phyloP scores from a whole-genome alignment of 2,797 vertebrate species.

The Xyrichtys novacula region DNA sequence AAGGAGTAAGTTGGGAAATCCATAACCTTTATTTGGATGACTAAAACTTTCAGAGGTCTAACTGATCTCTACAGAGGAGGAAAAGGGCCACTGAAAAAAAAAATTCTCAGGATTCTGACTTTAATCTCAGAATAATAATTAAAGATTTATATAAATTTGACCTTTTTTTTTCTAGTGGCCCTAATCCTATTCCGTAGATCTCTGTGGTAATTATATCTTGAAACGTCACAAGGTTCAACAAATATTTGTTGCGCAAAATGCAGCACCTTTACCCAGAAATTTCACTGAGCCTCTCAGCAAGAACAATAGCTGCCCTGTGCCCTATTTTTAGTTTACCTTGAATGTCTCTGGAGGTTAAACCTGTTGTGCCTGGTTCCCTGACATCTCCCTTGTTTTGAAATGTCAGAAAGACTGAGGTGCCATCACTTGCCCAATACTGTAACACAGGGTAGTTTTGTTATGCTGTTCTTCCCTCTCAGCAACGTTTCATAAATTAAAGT shows the following conservation, averaged over 20 bases:
- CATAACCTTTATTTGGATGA: no score
- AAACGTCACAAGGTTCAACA: background rate
- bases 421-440: background rate
- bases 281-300: background rate
- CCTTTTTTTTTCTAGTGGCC: no score
- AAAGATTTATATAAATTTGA: no score
- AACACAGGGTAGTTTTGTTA: background rate
- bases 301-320: constrained; percentile 56
- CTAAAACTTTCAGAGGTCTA: no score
- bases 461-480: background rate
- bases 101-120: no score
- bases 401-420: background rate
- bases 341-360: constrained; percentile 48
- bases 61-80: no score
- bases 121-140: no score
- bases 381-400: constrained; percentile 18
- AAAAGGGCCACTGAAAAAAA: no score
- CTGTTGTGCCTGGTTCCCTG: constrained; percentile 52
- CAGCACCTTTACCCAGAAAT: background rate
- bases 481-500: background rate
- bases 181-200: no score
- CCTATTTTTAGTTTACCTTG: background rate
- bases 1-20: no score
- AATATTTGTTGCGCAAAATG: background rate
- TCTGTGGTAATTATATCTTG: background rate